Base-by-base conservation (phyloP, 2,888 invertebrate species). In the Balanococcus diminutus region DNA sequence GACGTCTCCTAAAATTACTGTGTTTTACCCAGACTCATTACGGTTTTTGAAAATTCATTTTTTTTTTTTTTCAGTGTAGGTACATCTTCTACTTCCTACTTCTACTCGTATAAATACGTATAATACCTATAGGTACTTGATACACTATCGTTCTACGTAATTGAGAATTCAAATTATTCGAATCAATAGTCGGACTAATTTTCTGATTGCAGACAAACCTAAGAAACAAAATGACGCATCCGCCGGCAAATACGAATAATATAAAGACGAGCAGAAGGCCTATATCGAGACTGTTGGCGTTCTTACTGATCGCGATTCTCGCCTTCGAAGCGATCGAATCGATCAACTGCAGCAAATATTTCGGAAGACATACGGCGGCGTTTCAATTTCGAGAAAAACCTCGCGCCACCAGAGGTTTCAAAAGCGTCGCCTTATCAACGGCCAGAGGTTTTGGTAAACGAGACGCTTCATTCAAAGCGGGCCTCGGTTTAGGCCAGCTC, bases 381-480 rank as follows among this genome's bases (percentile, higher is more conserved):
- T 39, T 83, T 51, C 86, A 86, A 32, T 81, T 81, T 32, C 72
- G 84, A 82, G 87, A 87, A 31, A 88, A 92, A 88, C 91, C 92
- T 88, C 90, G 93, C 5, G 91, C 93, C 0, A 93, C 92, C 36
- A 91, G 93, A 84, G 93, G 93, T 36, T 93, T 93, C 90, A 92
- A 93, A 89, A 92, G 93, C 89, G 91, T 92, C 86, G 92, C 92
- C 88, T 88, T 91, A 83, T 92, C 93, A 90, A 93, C 93, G 0
- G 93, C 93, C 0, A 90, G 93, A 88, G 93, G 93, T 82, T 93
- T 93, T 89, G 93, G 93, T 83, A 93, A 93, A 90, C 91, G 93
- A 31, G 86, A 51, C 56, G 3, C 83, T 14, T 56, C 83, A 0
- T 39, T 3, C 25, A 81, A 81, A 81, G 51, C 19, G 19, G 51